These are phyloP conservation scores for Teinopalpus imperialis DNA, from an alignment of 2,888 invertebrate species.

Conservation along the genomic window DNA sequence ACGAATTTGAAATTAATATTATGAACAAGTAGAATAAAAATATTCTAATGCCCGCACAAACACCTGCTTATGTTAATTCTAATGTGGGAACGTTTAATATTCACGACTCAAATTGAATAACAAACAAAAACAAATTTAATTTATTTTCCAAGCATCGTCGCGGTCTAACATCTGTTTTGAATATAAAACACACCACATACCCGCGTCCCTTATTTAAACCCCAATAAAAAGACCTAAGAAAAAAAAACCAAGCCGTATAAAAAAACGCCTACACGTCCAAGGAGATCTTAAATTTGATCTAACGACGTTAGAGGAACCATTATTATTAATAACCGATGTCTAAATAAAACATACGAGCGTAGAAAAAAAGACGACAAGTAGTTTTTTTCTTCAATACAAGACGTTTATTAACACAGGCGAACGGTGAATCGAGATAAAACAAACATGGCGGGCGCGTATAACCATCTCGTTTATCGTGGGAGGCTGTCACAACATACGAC, in stretches of 20 bases:
- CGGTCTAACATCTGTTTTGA: slow-evolving; percentile 77
- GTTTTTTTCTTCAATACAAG: slow-evolving; percentile 64
- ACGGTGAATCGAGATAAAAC: slow-evolving; percentile 79
- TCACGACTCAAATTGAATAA: slow-evolving; percentile 67
- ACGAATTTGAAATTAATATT: too few species aligned
- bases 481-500: slow-evolving; percentile 79
- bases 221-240: slow-evolving; percentile 72
- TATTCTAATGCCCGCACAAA: slow-evolving; percentile 20
- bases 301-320: slow-evolving; percentile 71
- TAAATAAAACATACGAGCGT: slow-evolving; percentile 72
- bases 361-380: slow-evolving; percentile 55
- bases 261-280: slow-evolving; percentile 64
- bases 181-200: slow-evolving; percentile 70
- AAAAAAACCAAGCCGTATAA: slow-evolving; percentile 40
- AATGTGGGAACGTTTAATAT: slow-evolving; percentile 65
- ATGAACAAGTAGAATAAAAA: slow-evolving; percentile 8
- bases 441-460: slow-evolving; percentile 78
- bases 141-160: slow-evolving; percentile 67
- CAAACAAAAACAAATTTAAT: slow-evolving; percentile 69
- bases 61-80: slow-evolving; percentile 33
- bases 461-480: slow-evolving; percentile 78
- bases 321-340: slow-evolving; percentile 79
- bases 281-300: slow-evolving; percentile 74
- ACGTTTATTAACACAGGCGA: slow-evolving; percentile 77
- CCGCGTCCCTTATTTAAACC: slow-evolving; percentile 60